Conservation (phyloP, 1,140 invertebrate species). For the Drosophila teissieri region DNA sequence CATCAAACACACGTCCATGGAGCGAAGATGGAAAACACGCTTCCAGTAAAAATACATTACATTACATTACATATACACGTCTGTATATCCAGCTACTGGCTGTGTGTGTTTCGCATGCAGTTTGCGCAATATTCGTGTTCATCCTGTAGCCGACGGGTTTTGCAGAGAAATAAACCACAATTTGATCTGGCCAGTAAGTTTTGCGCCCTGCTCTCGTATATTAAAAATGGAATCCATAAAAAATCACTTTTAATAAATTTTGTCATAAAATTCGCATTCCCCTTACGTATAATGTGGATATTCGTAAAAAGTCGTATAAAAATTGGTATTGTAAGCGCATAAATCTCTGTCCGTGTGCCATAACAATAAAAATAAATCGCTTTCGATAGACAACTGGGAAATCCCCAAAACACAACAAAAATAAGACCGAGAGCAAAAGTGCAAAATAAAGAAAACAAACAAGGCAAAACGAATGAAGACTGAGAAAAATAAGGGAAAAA, state of each 20-base stretch:
- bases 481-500: conserved; percentile 2
- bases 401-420: conserved; percentile 27
- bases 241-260: conserved; percentile 58
- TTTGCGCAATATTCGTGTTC: conserved; percentile 46
- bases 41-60: conserved; percentile 11
- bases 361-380: conserved; percentile 60
- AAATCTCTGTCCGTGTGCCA: conserved; percentile 36
- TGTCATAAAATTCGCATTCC: conserved; percentile 46
- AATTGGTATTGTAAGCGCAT: conserved; percentile 37
- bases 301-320: conserved; percentile 16
- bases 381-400: conserved; percentile 43
- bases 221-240: conserved; percentile 40
- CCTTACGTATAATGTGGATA: conserved; percentile 10
- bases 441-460: conserved; percentile 22
- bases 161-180: conserved; percentile 14
- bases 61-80: too few species aligned
- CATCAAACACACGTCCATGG: conserved; percentile 43
- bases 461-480: conserved; percentile 1
- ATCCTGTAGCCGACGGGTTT: conserved; percentile 29
- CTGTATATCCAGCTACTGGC: neutral
- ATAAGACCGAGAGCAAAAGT: conserved; percentile 15
- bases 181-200: conserved; percentile 35
- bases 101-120: neutral
- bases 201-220: conserved; percentile 16
- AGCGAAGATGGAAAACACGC: conserved; percentile 40